These are phyloP conservation scores for Dusona sp. DNA, from an alignment of 2,888 invertebrate species.

Conservation along the genomic window DNA sequence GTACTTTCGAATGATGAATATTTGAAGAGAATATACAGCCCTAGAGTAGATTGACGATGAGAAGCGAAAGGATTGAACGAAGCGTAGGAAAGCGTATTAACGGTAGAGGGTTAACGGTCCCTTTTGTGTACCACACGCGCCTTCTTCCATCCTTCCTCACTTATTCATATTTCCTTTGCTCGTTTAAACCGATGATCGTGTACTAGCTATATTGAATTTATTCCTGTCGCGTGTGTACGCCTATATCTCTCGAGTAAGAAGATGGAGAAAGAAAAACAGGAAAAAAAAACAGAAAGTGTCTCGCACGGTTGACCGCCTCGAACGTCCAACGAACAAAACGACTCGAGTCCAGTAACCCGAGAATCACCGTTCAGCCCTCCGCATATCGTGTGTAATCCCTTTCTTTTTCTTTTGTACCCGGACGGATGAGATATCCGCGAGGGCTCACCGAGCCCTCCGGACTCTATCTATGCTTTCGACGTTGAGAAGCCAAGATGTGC, in stretches of 20 bases:
- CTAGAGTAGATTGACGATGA: neutral
- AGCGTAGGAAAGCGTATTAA: constrained; percentile 46
- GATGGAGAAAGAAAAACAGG: neutral
- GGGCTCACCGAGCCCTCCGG: constrained; percentile 22
- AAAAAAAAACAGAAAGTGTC: constrained; percentile 33
- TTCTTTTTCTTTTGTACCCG: constrained; percentile 9
- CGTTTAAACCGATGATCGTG: constrained; percentile 37
- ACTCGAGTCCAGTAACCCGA: constrained; percentile 65
- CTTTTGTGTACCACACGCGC: constrained; percentile 50
- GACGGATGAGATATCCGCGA: constrained; percentile 28
- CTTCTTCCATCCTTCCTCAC: constrained; percentile 18
- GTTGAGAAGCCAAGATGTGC: constrained; percentile 55
- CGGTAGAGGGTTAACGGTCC: constrained; percentile 65
- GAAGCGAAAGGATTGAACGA: neutral
- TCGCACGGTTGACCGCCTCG: constrained; percentile 56
- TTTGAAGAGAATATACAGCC: neutral
- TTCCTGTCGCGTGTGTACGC: constrained; percentile 31
- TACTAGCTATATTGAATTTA: constrained; percentile 24
- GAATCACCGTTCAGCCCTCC: constrained; percentile 50
- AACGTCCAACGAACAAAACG: constrained; percentile 52
- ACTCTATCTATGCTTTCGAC: constrained; percentile 11
- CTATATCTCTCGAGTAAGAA: constrained; percentile 4
- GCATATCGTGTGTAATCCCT: constrained; percentile 23
- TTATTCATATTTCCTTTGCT: constrained; percentile 50
- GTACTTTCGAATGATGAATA: neutral